phyloP scores from a whole-genome alignment of 2,113 vertebrate genomes.

The Micronycteris hirsuta region DNA sequence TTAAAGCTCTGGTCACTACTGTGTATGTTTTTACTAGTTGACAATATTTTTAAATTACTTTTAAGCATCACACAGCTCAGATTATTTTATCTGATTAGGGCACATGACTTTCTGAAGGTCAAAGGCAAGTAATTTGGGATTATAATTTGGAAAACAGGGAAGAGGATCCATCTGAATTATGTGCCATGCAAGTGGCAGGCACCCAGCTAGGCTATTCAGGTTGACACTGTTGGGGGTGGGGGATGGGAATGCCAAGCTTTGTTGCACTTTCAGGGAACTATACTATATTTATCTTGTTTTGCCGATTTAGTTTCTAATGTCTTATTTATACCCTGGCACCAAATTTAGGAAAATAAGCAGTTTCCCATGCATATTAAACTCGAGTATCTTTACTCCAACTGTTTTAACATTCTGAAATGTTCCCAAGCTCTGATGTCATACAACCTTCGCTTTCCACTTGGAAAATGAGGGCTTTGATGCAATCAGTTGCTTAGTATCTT shows the following conservation, averaged over 20 bases:
- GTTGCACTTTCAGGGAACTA: conserved; percentile 8
- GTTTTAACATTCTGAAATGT: conserved; percentile 5
- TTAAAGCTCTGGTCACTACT: not conserved
- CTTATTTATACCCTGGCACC: not conserved
- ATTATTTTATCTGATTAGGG: conserved; percentile 51
- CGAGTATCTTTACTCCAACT: not conserved
- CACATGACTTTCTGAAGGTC: conserved; percentile 59
- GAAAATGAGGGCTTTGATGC: not conserved
- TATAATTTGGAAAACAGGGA: conserved; percentile 45
- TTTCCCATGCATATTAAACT: not conserved
- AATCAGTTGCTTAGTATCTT: not conserved
- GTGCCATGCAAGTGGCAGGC: not conserved
- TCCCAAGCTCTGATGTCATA: not conserved
- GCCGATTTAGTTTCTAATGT: not conserved
- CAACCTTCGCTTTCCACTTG: not conserved
- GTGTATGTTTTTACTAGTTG: conserved; percentile 43
- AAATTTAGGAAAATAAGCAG: not conserved
- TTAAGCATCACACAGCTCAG: not conserved
- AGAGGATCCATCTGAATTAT: conserved; percentile 29
- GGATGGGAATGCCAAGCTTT: not conserved
- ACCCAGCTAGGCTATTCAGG: not conserved
- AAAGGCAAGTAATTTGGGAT: conserved; percentile 49
- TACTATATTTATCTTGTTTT: not conserved
- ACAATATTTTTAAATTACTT: conserved; percentile 62
- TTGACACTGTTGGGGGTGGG: not conserved